Conservation (phyloP, 1,140 invertebrate genomes). For the Muscidifurax raptorellus region DNA sequence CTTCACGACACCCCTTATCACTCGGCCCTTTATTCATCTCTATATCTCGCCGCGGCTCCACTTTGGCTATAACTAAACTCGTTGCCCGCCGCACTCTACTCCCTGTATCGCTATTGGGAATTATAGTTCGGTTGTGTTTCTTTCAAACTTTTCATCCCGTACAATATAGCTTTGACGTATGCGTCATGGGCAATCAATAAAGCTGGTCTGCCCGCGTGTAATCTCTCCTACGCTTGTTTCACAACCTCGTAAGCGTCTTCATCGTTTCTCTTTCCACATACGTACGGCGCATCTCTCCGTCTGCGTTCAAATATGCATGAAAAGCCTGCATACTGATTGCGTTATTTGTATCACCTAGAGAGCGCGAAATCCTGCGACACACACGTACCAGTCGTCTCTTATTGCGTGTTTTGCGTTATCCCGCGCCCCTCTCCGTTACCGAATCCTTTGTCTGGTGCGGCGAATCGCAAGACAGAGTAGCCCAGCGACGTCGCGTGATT, state of each 20-base stretch:
- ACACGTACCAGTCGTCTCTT: neutral
- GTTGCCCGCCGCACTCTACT: neutral
- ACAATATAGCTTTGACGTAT: too few relatives aligned
- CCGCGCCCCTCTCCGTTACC: neutral
- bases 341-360: slow-evolving; percentile 72
- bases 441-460: slow-evolving; percentile 36
- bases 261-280: neutral
- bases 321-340: slow-evolving; percentile 72
- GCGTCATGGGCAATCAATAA: too few relatives aligned
- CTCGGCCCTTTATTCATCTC: slow-evolving; percentile 30
- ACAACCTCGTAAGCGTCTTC: too few relatives aligned
- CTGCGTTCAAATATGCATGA: slow-evolving; percentile 72
- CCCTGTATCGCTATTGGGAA: neutral
- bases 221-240: too few relatives aligned
- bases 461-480: slow-evolving; percentile 1
- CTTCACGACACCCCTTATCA: slow-evolving; percentile 44
- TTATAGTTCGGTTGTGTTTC: too few relatives aligned
- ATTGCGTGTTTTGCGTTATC: neutral
- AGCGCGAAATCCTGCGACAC: neutral
- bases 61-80: neutral
- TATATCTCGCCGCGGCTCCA: neutral
- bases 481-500: slow-evolving; percentile 43
- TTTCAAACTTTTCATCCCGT: too few relatives aligned
- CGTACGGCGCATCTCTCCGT: neutral
- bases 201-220: too few relatives aligned